phyloP scores from a whole-genome alignment of 1,140 invertebrate genomes.

The Achroia grisella region DNA sequence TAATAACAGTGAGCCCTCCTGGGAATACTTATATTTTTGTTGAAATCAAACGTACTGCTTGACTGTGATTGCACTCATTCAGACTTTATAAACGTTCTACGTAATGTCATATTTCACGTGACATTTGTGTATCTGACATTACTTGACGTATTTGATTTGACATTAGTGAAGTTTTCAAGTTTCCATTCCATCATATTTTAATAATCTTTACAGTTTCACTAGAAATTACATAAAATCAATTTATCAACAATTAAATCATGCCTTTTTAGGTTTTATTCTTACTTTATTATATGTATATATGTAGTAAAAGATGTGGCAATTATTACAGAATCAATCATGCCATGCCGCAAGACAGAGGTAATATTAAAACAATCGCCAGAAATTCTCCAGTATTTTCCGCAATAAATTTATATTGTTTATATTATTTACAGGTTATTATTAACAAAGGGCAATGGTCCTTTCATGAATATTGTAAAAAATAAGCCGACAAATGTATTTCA shows the following conservation, averaged over 20 bases:
- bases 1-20: no score
- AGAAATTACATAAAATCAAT: conserved; percentile 10
- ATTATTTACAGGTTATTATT: conserved; percentile 43
- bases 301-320: conserved; percentile 37
- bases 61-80: no score
- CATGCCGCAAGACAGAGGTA: conserved; percentile 31
- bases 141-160: no score
- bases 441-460: conserved; percentile 35
- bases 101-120: no score
- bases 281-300: not conserved
- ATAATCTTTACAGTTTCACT: no score
- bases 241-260: conserved; percentile 16
- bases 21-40: no score
- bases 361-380: no score
- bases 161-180: no score
- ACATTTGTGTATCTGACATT: no score
- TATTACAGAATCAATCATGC: conserved; percentile 31
- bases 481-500: conserved; percentile 45
- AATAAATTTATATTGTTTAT: not conserved
- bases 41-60: no score
- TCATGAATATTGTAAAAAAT: conserved; percentile 42
- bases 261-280: conserved; percentile 1
- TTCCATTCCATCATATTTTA: no score
- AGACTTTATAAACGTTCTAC: no score
- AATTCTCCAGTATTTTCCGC: not conserved